phyloP scores from a whole-genome alignment of 2,797 vertebrate genomes.

The Poecilia picta region DNA sequence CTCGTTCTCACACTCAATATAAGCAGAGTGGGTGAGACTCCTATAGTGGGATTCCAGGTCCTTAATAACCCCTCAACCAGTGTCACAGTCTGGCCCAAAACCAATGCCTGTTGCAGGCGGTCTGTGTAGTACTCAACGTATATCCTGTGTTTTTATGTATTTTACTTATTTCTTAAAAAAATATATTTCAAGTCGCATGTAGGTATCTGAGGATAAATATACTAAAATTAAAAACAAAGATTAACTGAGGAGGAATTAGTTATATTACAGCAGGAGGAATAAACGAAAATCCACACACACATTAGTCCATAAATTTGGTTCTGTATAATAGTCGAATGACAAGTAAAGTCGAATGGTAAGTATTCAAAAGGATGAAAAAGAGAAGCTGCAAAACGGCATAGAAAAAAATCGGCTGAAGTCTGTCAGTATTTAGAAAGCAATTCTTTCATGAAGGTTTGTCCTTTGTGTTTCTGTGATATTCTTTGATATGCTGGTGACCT shows the following conservation, averaged over 20 bases:
- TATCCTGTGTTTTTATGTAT: neutral
- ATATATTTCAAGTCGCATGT: neutral
- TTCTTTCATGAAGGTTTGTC: neutral
- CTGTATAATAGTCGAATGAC: neutral
- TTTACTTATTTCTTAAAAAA: neutral
- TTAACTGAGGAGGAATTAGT: neutral
- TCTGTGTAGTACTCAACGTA: neutral
- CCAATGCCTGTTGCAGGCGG: neutral
- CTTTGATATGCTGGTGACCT: neutral
- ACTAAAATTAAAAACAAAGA: neutral
- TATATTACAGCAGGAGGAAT: neutral
- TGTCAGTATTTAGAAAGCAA: neutral
- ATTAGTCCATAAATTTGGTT: neutral
- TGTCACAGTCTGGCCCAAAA: slow-evolving; percentile 32
- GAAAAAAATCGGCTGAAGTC: neutral
- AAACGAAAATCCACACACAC: neutral
- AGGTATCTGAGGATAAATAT: neutral
- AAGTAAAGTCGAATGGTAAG: neutral
- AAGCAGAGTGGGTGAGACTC: slow-evolving; percentile 45
- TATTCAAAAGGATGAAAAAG: neutral
- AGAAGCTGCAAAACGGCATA: neutral
- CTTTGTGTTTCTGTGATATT: neutral
- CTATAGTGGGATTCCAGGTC: slow-evolving; percentile 60
- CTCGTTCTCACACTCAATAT: slow-evolving; percentile 55
- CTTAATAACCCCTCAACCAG: slow-evolving; percentile 56